Base-by-base conservation (phyloP, 2,113 vertebrate species). In the Lanius collurio region DNA sequence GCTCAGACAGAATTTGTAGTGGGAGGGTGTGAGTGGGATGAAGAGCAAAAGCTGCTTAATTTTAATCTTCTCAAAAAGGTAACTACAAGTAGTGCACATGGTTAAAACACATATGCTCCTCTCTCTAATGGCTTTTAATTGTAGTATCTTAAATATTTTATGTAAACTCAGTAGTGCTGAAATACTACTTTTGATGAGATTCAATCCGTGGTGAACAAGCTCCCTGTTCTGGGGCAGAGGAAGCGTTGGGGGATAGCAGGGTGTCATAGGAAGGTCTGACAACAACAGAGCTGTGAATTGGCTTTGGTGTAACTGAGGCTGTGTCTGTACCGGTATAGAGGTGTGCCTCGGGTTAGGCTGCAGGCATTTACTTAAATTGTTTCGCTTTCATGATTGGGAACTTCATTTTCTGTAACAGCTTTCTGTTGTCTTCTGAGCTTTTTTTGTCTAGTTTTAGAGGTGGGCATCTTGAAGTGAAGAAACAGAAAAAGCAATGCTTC, bases 61-160 rank as follows among this genome's bases (percentile, higher is more conserved):
- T 93, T 92, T 97, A 97, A 97, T 95, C 91, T 93, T 95, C 89
- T 78, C 87, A 90, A 86, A 87, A 89, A 94, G 94, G 86, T 96
- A 95, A 89, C 90, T 88, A 87, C 71, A 60, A 95, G 79, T 73
- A 82, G 60, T 18, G 27, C 44, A 41, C 37, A 60, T 52, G 65
- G 49, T 83, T 93, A 53, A 78, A 84, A 71, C 91, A 82, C 83
- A 90, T 65, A 55, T 79, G 70, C 64, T 82, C 2, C 13, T 90
- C 73, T 85, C 56, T 73, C 41, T 83, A 92, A 78, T 89, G 75
- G 62, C 56, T 93, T 89, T 81, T 82, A 50, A 84, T 93, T 95
- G 68, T 95, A 82, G 13, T 60, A 33, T 65, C 26, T 37, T 44
- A 76, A 83, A 70, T 79, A 49, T 94, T 76, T 89, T 60, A 57